Evolutionary conservation across 2,797 vertebrate genomes (phyloP), one percentile per base, ranked within the genome.

Genomic region (Decapterus maruadsi): DNA sequence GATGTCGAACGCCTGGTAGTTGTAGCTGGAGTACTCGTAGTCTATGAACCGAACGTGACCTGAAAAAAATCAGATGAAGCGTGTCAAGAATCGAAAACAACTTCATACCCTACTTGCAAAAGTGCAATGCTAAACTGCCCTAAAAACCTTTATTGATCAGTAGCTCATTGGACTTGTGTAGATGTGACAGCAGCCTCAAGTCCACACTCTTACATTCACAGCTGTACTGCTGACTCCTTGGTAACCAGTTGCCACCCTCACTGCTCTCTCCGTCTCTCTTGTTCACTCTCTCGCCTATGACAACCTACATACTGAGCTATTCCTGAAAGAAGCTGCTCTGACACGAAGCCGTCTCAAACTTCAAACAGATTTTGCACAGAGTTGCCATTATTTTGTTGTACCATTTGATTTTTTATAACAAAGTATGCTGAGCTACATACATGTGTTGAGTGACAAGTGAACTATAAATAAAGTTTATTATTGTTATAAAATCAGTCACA

Each of bases 1-100:
- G 1, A 99, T 99, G 93, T 99, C 98, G 1, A 97, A 99, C 14
- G 98, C 98, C 90, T 99, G 98, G 91, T 99, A 99, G 94, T 99
- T 99, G 93, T 98, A 99, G 77, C 97, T 97, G 0, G 97, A 96
- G 77, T 99, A 99, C 84, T 99, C 98, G 0, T 99, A 99, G 92
- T 99, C 98, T 34, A 99, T 99, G 90, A 98, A 99, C 26, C 95
- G 94, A 9, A 99, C 96, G 0, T 91, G 95, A 88, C 95, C 98
- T 99, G n/a, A 43, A 61, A 31, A 70, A 65, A 0, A n/a, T 4
- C 1, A 75, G 1, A 56, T 3, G 8, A 42, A 1, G 8, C 10
- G 10, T 3, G 22, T 38, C 20, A 26, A 26, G 26, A 26, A 26
- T 20, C 4, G 26, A 42, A 48, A 40, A 42, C 13, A 40, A 36